Conservation (phyloP, 2,113 vertebrate genomes). For the Oncorhynchus keta region DNA sequence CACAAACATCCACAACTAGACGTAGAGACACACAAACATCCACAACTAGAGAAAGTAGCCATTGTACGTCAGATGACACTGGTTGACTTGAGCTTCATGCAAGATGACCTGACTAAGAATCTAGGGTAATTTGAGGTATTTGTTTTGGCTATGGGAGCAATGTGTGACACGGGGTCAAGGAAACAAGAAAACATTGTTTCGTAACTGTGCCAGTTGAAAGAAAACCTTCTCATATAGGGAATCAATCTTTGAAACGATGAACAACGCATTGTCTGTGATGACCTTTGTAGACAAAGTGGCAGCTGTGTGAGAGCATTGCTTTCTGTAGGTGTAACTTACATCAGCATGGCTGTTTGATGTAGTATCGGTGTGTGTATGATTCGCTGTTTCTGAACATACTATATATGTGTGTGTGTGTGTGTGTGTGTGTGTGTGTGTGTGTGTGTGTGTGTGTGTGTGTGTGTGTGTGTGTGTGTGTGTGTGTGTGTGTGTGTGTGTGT, state of each 20-base stretch:
- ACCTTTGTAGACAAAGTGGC: conserved; percentile 22
- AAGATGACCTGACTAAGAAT: conserved; percentile 26
- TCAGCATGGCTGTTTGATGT: background rate
- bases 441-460: conserved; percentile 16
- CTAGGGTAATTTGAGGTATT: conserved; percentile 9
- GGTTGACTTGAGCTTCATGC: conserved; percentile 26
- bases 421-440: conserved; percentile 39
- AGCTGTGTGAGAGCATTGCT: background rate
- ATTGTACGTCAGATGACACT: conserved; percentile 49
- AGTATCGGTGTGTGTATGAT: background rate
- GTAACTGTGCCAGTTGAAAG: background rate
- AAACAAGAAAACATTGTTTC: conserved; percentile 13
- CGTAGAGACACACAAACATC: no score
- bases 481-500: conserved; percentile 27
- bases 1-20: no score
- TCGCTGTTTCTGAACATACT: no score
- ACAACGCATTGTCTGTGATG: conserved; percentile 9
- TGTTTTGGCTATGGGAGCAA: conserved; percentile 29
- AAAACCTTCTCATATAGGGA: background rate
- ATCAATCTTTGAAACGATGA: conserved; percentile 1
- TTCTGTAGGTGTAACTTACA: conserved; percentile 12
- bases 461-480: conserved; percentile 17
- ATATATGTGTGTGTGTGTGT: conserved; percentile 23
- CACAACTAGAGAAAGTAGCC: conserved; percentile 39
- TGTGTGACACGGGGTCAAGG: conserved; percentile 7